phyloP scores from a whole-genome alignment of 2,797 vertebrate species.

The Parauchenoglanis punctatus region DNA sequence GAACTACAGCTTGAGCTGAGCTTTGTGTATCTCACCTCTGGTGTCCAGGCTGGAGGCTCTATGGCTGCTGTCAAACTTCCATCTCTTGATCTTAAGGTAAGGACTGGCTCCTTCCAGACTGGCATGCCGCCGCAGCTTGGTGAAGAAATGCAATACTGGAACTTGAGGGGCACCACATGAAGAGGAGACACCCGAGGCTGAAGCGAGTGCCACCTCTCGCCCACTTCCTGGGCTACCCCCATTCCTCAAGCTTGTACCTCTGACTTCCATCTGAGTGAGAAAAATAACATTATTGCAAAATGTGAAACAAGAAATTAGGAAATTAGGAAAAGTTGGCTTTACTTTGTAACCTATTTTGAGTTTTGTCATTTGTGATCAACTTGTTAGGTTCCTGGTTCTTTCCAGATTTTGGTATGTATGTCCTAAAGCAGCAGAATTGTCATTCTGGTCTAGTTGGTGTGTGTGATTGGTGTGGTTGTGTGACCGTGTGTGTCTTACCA shows the following conservation, averaged over 20 bases:
- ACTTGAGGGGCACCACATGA: conserved; percentile 67
- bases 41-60: conserved; percentile 94
- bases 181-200: conserved; percentile 51
- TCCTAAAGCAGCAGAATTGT: neutral
- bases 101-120: conserved; percentile 95
- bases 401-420: neutral
- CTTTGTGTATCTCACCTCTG: conserved; percentile 78
- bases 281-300: neutral
- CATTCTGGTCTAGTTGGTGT: neutral
- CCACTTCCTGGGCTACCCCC: conserved; percentile 50
- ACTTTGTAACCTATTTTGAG: neutral
- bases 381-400: neutral
- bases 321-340: neutral
- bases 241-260: conserved; percentile 65
- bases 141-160: conserved; percentile 88
- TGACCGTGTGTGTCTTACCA: conserved; percentile 72
- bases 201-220: conserved; percentile 65
- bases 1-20: neutral
- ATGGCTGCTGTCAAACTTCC: conserved; percentile 94
- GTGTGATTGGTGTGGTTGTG: neutral
- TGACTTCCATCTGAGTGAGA: conserved; percentile 47
- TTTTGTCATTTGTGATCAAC: neutral
- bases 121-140: conserved; percentile 89
- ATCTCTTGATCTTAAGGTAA: conserved; percentile 95
- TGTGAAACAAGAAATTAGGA: neutral